Evolutionary conservation across 2,797 vertebrate species (phyloP).

Genomic region (Enteromius paludinosus): DNA sequence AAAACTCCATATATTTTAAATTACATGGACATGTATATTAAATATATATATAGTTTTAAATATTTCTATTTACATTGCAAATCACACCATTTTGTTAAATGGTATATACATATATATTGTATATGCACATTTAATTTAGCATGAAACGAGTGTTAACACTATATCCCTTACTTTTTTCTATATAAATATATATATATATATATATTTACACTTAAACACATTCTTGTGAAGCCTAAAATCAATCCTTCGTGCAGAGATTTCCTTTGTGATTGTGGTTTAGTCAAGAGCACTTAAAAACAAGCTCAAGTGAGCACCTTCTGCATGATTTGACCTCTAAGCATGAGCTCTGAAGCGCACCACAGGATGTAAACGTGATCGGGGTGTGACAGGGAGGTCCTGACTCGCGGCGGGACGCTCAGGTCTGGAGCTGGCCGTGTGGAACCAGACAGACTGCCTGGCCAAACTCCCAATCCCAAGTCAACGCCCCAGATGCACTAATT

Average conservation of each 20-base stretch:
- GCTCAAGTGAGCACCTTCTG: slow-evolving; percentile 22
- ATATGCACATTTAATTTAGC: too few relatives aligned
- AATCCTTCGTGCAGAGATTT: neutral
- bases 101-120: too few relatives aligned
- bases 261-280: neutral
- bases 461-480: slow-evolving; percentile 27
- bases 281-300: neutral
- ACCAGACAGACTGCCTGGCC: slow-evolving; percentile 16
- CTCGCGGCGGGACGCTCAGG: neutral
- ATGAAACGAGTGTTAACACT: too few relatives aligned
- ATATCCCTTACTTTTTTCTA: too few relatives aligned
- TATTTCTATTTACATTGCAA: too few relatives aligned
- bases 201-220: neutral
- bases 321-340: slow-evolving; percentile 48
- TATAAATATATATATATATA: too few relatives aligned
- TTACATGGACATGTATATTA: too few relatives aligned
- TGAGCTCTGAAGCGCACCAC: slow-evolving; percentile 30
- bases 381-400: slow-evolving; percentile 35
- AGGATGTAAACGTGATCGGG: slow-evolving; percentile 26
- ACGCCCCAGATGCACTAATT: slow-evolving; percentile 48
- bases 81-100: too few relatives aligned
- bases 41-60: too few relatives aligned
- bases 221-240: neutral
- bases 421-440: slow-evolving; percentile 2
- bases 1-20: too few relatives aligned